phyloP scores from a whole-genome alignment of 1,140 invertebrate species.

The Penaeus vannamei region DNA sequence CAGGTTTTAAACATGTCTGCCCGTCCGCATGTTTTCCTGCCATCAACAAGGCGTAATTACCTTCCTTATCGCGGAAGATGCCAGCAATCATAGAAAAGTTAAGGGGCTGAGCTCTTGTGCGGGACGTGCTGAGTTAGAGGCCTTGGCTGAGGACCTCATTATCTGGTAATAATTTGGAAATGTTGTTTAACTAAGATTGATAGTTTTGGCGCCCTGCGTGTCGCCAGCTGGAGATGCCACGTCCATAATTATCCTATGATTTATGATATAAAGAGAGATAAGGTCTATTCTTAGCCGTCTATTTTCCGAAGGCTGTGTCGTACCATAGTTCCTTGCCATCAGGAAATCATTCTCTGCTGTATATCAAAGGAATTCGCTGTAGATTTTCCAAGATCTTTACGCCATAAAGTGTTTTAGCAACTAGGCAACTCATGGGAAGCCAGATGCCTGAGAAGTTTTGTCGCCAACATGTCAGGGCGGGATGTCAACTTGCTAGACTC shows the following conservation, averaged over 20 bases:
- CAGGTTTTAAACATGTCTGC: conserved; percentile 53
- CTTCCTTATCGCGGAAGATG: conserved; percentile 39
- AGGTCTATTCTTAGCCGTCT: conserved; percentile 10
- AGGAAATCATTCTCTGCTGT: no score
- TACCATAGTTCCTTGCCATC: no score
- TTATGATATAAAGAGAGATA: conserved; percentile 43
- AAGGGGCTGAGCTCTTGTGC: background rate
- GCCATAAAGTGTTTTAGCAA: no score
- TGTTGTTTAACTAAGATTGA: conserved; percentile 61
- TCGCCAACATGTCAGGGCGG: conserved; percentile 35
- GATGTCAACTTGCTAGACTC: conserved; percentile 21
- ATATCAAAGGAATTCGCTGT: no score
- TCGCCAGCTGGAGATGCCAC: conserved; percentile 49
- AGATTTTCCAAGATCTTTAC: no score
- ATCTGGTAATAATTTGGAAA: conserved; percentile 65
- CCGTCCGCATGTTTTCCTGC: conserved; percentile 19
- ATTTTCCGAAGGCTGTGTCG: no score
- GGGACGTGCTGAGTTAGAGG: conserved; percentile 41
- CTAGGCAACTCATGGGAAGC: conserved; percentile 7
- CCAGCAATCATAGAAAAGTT: conserved; percentile 50
- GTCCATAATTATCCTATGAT: conserved; percentile 1
- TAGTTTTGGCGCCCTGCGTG: conserved; percentile 51
- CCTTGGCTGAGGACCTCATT: conserved; percentile 51
- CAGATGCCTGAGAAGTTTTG: conserved; percentile 48
- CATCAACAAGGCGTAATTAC: conserved; percentile 58